A percentile compares a stretch with the other conserved stretches of the same genome.
Evolutionary conservation across 2,888 invertebrate species (phyloP).

Genomic region (Criorhina ranunculi): DNA sequence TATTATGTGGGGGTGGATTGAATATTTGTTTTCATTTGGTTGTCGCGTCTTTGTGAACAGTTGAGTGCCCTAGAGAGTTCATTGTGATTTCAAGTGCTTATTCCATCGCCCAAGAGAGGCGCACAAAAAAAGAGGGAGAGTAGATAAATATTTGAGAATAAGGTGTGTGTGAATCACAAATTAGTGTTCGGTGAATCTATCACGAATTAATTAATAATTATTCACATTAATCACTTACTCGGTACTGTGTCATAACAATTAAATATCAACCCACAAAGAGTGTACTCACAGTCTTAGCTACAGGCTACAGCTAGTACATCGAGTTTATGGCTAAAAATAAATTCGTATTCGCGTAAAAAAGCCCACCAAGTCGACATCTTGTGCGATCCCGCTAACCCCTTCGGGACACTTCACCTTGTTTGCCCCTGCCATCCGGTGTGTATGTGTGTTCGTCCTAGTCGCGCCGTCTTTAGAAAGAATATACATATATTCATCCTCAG

Average conservation of each 20-base stretch:
- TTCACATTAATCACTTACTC: constrained; percentile 34
- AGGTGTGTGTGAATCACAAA: constrained; percentile 39
- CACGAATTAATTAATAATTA: constrained; percentile 20
- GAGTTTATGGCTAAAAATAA: constrained; percentile 68
- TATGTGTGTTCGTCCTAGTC: constrained; percentile 56
- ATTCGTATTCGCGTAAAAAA: constrained; percentile 67
- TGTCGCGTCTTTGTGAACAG: constrained; percentile 51
- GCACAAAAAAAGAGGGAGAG: background rate
- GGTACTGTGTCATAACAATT: constrained; percentile 48
- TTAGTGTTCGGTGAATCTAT: too few species aligned
- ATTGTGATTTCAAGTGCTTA: constrained; percentile 53
- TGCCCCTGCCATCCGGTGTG: constrained; percentile 9
- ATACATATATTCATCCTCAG: constrained; percentile 38
- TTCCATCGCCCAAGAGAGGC: background rate
- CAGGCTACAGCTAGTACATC: constrained; percentile 41
- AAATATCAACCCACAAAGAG: constrained; percentile 48
- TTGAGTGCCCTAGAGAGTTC: constrained; percentile 61
- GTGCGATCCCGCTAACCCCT: constrained; percentile 21
- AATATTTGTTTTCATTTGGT: constrained; percentile 32
- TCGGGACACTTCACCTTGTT: constrained; percentile 24
- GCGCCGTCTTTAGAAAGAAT: constrained; percentile 44
- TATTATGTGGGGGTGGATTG: constrained; percentile 36
- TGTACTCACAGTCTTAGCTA: background rate
- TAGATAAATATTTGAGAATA: constrained; percentile 22
- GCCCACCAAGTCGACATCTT: constrained; percentile 65